Conservation (phyloP, 2,113 vertebrate species). For the Gopherus flavomarginatus region DNA sequence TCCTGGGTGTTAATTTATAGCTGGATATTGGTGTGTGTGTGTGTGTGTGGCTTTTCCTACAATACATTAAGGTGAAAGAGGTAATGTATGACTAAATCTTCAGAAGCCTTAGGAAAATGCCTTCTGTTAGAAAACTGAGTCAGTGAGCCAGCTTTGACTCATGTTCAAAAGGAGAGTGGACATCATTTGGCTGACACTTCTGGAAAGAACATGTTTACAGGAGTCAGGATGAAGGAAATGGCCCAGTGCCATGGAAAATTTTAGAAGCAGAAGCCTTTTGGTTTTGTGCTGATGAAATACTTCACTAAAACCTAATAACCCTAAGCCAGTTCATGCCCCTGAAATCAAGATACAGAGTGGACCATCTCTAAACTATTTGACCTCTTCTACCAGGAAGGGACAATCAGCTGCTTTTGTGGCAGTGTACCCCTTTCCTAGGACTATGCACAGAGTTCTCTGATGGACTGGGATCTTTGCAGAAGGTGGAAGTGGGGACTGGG, state of each 20-base stretch:
- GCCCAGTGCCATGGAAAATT: not conserved
- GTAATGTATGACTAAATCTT: not conserved
- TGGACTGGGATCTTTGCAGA: not conserved
- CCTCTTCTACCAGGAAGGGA: not conserved
- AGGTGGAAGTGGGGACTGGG: not conserved
- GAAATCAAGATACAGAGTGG: not conserved
- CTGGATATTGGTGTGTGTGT: fast-evolving
- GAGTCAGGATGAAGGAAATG: not conserved
- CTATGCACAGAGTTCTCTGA: not conserved
- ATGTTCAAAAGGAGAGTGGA: not conserved
- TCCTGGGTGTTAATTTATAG: not conserved
- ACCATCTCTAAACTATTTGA: not conserved
- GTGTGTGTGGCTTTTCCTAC: not conserved
- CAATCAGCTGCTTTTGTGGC: not conserved
- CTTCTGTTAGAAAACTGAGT: not conserved
- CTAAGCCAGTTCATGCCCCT: not conserved
- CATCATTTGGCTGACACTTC: not conserved
- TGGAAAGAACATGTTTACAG: not conserved
- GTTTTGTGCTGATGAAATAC: not conserved
- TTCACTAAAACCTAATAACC: not conserved
- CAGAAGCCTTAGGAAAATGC: not conserved
- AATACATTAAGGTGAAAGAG: not conserved
- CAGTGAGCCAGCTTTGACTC: not conserved
- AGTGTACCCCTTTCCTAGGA: not conserved
- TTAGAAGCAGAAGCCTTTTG: not conserved